phyloP scores from a whole-genome alignment of 1,140 invertebrate species.

The Acyrthosiphon pisum region DNA sequence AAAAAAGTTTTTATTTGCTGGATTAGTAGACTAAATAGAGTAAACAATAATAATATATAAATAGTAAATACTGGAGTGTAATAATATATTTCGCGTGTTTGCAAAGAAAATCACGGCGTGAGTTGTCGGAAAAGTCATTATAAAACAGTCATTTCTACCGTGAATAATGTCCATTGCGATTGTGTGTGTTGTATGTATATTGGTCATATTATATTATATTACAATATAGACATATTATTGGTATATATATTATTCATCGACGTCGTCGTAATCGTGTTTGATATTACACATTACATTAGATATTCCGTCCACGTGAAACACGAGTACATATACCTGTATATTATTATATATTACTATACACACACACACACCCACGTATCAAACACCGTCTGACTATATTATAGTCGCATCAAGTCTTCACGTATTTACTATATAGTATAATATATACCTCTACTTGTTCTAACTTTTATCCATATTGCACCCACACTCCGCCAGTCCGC shows the following conservation, averaged over 20 bases:
- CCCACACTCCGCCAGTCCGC: too few species aligned
- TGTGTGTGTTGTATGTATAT: too few species aligned
- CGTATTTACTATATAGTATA: background rate
- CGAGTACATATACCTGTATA: background rate
- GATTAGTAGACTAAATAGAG: too few species aligned
- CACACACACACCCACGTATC: too few species aligned
- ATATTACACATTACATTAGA: background rate
- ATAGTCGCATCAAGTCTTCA: background rate
- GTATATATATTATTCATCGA: background rate
- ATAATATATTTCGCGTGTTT: background rate
- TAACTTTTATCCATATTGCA: background rate
- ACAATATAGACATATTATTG: too few species aligned
- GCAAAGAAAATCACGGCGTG: background rate
- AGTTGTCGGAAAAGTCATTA: background rate
- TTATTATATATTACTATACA: too few species aligned
- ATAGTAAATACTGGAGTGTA: background rate
- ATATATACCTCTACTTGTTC: background rate
- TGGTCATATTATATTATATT: too few species aligned
- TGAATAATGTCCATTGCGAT: background rate
- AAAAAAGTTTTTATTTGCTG: too few species aligned
- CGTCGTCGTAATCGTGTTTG: background rate
- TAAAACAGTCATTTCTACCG: background rate
- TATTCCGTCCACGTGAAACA: conserved; percentile 14
- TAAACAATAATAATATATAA: background rate
- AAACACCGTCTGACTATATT: background rate